phyloP scores from a whole-genome alignment of 1,140 invertebrate genomes.

The Eriosoma lanigerum region DNA sequence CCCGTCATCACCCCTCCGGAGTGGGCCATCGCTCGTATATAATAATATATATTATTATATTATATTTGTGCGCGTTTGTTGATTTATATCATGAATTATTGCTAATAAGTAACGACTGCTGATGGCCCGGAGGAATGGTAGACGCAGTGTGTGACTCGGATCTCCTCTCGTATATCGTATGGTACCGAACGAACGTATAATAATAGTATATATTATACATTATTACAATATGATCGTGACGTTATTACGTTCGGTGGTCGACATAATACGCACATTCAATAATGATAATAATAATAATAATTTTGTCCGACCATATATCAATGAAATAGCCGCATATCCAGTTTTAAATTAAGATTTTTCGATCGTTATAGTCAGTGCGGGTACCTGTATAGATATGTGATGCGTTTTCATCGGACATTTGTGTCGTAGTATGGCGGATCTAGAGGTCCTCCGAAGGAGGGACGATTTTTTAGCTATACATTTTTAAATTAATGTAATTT shows the following conservation, averaged over 20 bases:
- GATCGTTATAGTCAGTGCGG: no score
- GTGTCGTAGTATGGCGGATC: no score
- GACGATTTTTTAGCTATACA: no score
- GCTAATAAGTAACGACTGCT: conserved; percentile 38
- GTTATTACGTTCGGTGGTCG: conserved; percentile 3
- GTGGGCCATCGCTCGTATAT: neutral
- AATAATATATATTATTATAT: no score
- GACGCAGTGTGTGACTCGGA: neutral
- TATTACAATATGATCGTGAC: neutral
- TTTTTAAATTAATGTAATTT: no score
- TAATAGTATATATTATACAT: neutral
- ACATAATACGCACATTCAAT: neutral
- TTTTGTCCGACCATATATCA: neutral
- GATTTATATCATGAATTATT: conserved; percentile 50
- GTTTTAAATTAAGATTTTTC: neutral
- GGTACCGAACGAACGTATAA: neutral
- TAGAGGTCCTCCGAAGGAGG: no score
- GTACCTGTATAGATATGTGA: no score
- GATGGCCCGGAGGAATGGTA: conserved; percentile 5
- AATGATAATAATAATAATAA: neutral
- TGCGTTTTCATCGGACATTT: no score
- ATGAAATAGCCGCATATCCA: neutral
- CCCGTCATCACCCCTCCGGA: conserved; percentile 9
- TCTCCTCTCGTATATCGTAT: neutral
- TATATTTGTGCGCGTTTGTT: neutral